Conservation (phyloP, 2,113 vertebrate species). For the Lasiurus borealis region DNA sequence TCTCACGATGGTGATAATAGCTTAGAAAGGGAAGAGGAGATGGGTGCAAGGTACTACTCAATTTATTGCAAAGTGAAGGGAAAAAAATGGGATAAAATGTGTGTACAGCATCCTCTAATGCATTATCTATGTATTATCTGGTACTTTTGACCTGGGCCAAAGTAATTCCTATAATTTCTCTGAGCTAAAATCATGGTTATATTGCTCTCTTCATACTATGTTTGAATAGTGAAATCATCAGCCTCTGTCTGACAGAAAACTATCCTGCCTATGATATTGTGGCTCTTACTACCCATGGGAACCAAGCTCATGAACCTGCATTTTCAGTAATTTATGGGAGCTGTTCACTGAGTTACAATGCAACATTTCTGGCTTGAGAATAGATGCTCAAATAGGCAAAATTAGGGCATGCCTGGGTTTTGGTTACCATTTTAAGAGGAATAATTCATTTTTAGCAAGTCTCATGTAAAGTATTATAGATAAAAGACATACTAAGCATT, state of each 20-base stretch:
- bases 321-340: neutral
- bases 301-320: neutral
- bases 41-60: neutral
- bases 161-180: slow-evolving; percentile 1
- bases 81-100: neutral
- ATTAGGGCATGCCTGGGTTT: neutral
- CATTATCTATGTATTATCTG: neutral
- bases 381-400: neutral
- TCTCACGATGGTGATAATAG: slow-evolving; percentile 48
- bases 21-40: neutral
- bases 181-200: neutral
- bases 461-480: neutral
- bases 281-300: neutral
- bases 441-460: slow-evolving; percentile 13
- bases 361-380: neutral
- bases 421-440: neutral
- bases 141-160: slow-evolving; percentile 26
- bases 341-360: neutral
- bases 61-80: neutral
- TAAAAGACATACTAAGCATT: neutral
- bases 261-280: neutral
- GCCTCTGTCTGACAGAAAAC: neutral
- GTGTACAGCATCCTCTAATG: neutral
- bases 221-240: neutral
- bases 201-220: neutral